A percentile compares a stretch with the other conserved stretches of the same genome.
Evolutionary conservation across 2,888 invertebrate species (phyloP).

Genomic region (Metopia argyrocephala): DNA sequence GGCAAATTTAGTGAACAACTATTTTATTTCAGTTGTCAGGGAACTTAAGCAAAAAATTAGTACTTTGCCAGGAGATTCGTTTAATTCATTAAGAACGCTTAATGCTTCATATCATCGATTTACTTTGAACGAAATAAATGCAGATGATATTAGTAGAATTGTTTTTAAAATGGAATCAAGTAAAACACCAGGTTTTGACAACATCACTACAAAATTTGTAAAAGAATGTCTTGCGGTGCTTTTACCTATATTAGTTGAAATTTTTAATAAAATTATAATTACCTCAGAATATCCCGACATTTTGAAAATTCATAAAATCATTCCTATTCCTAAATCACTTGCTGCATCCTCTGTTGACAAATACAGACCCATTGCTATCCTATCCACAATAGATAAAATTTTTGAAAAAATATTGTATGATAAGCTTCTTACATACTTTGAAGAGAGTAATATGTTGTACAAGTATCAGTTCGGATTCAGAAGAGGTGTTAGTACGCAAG

Average conservation of each 20-base stretch:
- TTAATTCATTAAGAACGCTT: no score
- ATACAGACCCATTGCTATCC: not conserved
- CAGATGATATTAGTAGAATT: not conserved
- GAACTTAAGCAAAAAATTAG: constrained; percentile 3
- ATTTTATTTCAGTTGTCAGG: not conserved
- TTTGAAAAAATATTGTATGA: no score
- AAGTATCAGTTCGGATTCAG: no score
- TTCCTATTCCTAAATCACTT: constrained; percentile 25
- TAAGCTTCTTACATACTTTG: no score
- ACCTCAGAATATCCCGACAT: constrained; percentile 4
- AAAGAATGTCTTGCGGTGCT: no score
- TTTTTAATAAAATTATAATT: constrained; percentile 13
- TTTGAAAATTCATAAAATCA: constrained; percentile 15
- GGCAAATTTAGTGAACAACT: constrained; percentile 10
- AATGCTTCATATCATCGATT: no score
- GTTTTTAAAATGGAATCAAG: no score
- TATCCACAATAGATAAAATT: constrained; percentile 12
- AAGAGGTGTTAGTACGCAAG: no score
- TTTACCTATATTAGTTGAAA: not conserved
- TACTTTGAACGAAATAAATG: not conserved
- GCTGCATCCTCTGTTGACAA: not conserved
- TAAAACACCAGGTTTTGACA: no score
- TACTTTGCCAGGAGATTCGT: not conserved
- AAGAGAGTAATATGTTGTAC: no score
- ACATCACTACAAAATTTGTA: no score